Percentiles rank a stretch among this genome's conserved stretches.
Evolutionary conservation across 2,113 vertebrate species (phyloP).

Genomic region (Phasianus colchicus): DNA sequence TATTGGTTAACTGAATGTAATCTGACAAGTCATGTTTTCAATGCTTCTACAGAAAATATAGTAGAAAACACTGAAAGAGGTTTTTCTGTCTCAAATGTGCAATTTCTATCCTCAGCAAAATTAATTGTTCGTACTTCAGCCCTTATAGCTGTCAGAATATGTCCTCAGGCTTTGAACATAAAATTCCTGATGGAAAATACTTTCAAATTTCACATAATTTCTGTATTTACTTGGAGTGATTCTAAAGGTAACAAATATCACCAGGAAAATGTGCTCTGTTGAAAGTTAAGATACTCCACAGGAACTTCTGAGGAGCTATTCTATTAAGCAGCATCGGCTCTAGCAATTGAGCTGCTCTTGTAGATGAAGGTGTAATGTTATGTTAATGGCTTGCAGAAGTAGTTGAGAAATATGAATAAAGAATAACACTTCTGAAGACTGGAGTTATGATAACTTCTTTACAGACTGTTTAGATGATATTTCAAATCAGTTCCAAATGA

Average conservation of each 20-base stretch:
- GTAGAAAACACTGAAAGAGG: neutral
- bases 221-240: neutral
- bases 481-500: neutral
- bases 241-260: neutral
- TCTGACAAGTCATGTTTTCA: constrained; percentile 56
- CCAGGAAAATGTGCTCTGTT: neutral
- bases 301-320: neutral
- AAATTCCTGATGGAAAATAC: neutral
- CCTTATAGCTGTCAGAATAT: neutral
- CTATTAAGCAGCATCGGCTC: neutral
- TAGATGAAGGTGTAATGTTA: neutral
- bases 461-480: neutral
- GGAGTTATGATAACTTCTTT: neutral
- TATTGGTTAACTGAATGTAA: constrained; percentile 56
- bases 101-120: neutral
- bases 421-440: neutral
- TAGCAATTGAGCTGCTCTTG: neutral
- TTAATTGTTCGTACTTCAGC: neutral
- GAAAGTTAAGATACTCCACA: neutral
- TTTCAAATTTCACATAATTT: neutral
- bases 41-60: neutral
- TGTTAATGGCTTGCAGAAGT: neutral
- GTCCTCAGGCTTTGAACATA: neutral
- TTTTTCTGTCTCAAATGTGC: neutral
- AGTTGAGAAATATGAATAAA: neutral